phyloP scores from a whole-genome alignment of 2,113 vertebrate species.

The Melierax canorus region DNA sequence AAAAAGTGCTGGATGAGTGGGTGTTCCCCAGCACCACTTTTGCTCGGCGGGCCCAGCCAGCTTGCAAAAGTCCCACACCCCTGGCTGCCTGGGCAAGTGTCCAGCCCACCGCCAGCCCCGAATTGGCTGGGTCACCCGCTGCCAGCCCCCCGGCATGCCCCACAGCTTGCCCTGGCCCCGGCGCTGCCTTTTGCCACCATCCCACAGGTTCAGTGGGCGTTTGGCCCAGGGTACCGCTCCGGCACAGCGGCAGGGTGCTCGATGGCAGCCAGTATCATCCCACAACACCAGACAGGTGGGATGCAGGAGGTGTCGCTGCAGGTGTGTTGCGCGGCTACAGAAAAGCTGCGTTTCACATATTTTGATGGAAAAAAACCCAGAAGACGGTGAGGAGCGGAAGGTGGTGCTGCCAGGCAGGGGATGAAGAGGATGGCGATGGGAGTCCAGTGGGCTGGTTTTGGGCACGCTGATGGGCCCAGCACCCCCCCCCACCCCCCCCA shows the following conservation, averaged over 20 bases:
- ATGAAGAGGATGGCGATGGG: too few species aligned
- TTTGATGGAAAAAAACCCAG: background rate
- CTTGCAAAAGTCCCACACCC: background rate
- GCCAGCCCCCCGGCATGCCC: background rate
- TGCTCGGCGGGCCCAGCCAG: background rate
- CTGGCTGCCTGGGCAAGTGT: background rate
- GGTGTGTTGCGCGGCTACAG: background rate
- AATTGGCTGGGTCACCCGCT: rapidly evolving
- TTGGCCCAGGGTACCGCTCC: too few species aligned
- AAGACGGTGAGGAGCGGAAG: too few species aligned
- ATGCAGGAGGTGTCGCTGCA: background rate
- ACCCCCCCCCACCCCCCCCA: too few species aligned
- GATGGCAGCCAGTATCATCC: background rate
- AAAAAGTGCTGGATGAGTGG: background rate
- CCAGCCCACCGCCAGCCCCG: background rate
- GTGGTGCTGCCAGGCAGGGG: too few species aligned
- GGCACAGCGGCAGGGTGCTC: background rate
- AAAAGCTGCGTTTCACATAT: rapidly evolving
- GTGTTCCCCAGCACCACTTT: background rate
- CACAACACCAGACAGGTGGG: rapidly evolving
- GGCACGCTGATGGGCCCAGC: too few species aligned
- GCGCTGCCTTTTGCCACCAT: background rate
- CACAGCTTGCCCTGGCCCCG: background rate
- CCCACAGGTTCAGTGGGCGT: background rate
- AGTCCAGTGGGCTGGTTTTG: too few species aligned